Conservation (phyloP, 2,888 invertebrate genomes). For the Gryllus longicercus region DNA sequence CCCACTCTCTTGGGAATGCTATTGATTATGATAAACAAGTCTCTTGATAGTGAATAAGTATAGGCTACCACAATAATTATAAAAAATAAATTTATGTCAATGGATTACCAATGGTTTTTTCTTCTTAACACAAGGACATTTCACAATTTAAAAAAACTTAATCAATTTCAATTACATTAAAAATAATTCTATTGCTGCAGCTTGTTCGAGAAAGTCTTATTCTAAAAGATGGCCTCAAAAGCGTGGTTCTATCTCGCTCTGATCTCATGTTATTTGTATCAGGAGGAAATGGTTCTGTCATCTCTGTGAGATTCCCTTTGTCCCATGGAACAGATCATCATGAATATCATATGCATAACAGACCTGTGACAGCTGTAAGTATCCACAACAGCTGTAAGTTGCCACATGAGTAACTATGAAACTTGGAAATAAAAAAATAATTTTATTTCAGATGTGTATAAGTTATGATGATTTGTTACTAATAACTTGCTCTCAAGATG, state of each 20-base stretch:
- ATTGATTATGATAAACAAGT: no score
- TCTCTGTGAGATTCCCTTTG: constrained; percentile 73
- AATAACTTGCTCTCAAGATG: constrained; percentile 71
- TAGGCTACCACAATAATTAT: no score
- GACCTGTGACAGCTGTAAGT: constrained; percentile 50
- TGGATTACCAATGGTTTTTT: no score
- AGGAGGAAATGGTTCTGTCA: constrained; percentile 72
- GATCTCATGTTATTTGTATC: constrained; percentile 78
- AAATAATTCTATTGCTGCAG: not conserved
- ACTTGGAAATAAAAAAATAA: not conserved
- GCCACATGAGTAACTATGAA: constrained; percentile 37
- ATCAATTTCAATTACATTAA: no score
- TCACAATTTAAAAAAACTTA: no score
- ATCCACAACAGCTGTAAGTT: not conserved
- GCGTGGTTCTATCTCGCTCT: constrained; percentile 68
- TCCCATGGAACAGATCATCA: constrained; percentile 58
- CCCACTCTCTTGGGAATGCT: no score
- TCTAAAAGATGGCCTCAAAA: constrained; percentile 51
- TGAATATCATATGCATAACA: constrained; percentile 55
- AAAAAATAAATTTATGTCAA: no score
- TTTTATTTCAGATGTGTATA: constrained; percentile 55
- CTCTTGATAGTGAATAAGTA: no score
- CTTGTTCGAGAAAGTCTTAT: constrained; percentile 41
- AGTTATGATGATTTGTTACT: constrained; percentile 75
- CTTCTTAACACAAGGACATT: no score